phyloP scores from a whole-genome alignment of 1,140 invertebrate genomes.

The Papilio polytes region DNA sequence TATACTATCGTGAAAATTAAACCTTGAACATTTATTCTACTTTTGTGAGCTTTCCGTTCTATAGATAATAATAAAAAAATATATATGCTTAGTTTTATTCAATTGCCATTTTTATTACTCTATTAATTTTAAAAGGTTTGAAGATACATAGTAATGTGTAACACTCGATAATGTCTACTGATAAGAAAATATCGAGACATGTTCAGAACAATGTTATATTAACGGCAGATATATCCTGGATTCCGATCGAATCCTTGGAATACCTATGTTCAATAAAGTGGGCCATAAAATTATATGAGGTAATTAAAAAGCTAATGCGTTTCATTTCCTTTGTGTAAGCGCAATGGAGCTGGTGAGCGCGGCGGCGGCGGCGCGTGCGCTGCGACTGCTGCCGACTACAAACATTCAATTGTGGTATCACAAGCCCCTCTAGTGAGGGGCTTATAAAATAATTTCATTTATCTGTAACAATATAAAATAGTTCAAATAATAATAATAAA shows the following conservation, averaged over 20 bases:
- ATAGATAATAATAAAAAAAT: neutral
- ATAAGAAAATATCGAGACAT: conserved; percentile 33
- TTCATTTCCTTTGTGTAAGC: neutral
- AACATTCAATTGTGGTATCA: conserved; percentile 74
- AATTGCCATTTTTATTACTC: neutral
- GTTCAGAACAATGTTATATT: conserved; percentile 36
- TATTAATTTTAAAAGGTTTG: conserved; percentile 20
- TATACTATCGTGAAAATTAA: neutral
- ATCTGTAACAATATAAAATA: neutral
- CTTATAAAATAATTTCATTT: neutral
- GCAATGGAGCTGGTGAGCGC: neutral
- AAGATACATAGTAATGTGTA: conserved; percentile 7
- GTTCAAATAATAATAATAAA: neutral
- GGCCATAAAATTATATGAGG: conserved; percentile 30
- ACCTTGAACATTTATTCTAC: neutral
- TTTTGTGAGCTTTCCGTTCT: too few relatives aligned
- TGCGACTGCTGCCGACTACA: conserved; percentile 54
- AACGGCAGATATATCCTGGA: conserved; percentile 35
- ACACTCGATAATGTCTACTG: neutral
- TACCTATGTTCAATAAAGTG: conserved; percentile 29
- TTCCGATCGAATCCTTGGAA: conserved; percentile 38
- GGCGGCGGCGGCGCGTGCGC: conserved; percentile 53
- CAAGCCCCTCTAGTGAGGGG: conserved; percentile 57
- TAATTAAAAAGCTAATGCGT: conserved; percentile 10
- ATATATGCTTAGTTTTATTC: neutral